Base-by-base conservation (phyloP, 2,888 invertebrate genomes). In the Elysia crispata region DNA sequence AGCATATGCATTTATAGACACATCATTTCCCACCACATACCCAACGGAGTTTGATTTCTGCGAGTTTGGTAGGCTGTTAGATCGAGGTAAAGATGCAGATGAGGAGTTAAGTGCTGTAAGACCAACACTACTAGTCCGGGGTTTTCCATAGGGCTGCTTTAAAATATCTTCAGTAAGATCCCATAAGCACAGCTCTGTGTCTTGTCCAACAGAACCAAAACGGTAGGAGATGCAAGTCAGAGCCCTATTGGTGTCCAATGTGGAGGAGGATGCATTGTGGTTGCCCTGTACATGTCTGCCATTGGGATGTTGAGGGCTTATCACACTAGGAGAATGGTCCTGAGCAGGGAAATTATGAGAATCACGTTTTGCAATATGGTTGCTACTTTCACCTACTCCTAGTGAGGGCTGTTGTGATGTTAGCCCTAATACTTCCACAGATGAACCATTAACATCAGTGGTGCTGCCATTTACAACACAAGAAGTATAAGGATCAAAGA, bases 101-200 rank as follows among this genome's bases (percentile, higher is more conserved):
- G 80, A 78, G 33, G 78, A 64, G 28, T 83, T 79, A 23, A 82
- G 82, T 54, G 82, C 85, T 60, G 86, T 86, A 23, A 89, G 86
- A 67, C 90, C 86, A 31, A 90, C 85, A 69, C 90, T 89, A 86
- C 91, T 91, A 84, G 92, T 90, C 84, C 92, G 87, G 73, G 92
- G 87, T 83, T 92, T 86, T 28, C 90, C 90, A 82, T 90, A 83
- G 33, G 96, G 96, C 89, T 96, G 96, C 86, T 95, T 93, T 79
- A 99, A 93, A 80, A 98, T 95, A 91, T 99, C 99, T 91, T 98
- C 98, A 20, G 98, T 98, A 82, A 99, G 95, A 92, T 99, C 99
- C 99, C 99, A 99, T 84, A 99, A 93, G 93, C 99, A 99, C 85
- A 99, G 93, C 92, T 98, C 97, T 66, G 99, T 99, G 93, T 99